Conservation (phyloP, 1,140 invertebrate genomes). For the Muscidifurax raptorellus region DNA sequence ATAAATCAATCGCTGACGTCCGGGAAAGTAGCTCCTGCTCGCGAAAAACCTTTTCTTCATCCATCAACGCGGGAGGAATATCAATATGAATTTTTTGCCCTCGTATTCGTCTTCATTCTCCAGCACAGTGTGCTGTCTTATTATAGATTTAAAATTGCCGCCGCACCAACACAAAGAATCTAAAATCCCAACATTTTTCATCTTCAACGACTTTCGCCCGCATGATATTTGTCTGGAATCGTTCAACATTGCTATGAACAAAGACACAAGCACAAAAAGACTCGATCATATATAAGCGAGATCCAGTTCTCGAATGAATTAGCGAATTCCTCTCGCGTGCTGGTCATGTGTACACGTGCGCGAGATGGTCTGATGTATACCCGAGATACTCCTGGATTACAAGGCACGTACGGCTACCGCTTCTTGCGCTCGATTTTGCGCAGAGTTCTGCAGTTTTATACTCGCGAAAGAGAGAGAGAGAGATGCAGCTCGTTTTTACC, state of each 20-base stretch:
- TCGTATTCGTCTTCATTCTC: no score
- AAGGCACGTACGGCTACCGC: constrained; percentile 18
- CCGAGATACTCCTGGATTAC: neutral
- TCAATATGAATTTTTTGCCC: no score
- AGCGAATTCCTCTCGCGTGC: neutral
- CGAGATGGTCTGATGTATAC: neutral
- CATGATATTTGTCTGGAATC: no score
- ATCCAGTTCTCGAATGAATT: neutral
- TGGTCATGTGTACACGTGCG: neutral
- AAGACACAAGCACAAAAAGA: neutral
- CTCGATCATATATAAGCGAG: neutral
- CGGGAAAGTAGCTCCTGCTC: neutral
- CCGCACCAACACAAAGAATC: no score
- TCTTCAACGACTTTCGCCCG: no score
- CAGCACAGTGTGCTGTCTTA: no score
- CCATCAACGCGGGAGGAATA: no score
- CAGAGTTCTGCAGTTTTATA: neutral
- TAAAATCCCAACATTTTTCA: no score
- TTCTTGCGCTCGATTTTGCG: neutral
- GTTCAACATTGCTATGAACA: neutral
- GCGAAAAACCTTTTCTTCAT: neutral
- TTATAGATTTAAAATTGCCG: no score
- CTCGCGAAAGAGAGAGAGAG: neutral
- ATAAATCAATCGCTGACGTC: constrained; percentile 21
- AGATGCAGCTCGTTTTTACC: neutral